Conservation (phyloP, 2,113 vertebrate genomes). For the Macrotis lagotis region DNA sequence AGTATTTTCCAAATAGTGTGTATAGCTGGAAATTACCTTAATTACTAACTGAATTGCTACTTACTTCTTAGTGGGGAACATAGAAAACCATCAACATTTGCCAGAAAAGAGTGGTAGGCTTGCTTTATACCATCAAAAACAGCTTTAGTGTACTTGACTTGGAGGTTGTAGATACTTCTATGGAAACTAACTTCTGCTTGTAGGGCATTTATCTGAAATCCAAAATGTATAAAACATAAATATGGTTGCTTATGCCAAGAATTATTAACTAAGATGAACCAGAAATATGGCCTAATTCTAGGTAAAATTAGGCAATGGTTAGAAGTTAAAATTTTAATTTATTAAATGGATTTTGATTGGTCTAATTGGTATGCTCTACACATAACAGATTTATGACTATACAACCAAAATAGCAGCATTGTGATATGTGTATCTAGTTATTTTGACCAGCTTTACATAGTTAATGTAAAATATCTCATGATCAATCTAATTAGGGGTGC, state of each 20-base stretch:
- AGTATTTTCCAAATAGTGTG: neutral
- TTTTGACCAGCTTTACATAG: neutral
- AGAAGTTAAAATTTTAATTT: neutral
- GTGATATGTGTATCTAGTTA: neutral
- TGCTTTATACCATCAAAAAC: slow-evolving; percentile 72
- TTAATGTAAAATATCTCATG: slow-evolving; percentile 17
- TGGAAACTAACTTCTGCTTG: slow-evolving; percentile 79
- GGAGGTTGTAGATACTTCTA: slow-evolving; percentile 72
- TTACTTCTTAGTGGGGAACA: slow-evolving; percentile 76
- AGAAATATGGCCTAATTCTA: neutral
- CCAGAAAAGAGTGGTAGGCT: slow-evolving; percentile 78
- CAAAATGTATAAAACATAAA: slow-evolving; percentile 15
- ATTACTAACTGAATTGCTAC: neutral
- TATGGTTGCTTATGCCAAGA: neutral
- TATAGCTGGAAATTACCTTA: neutral
- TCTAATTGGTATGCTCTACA: neutral
- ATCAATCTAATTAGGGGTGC: slow-evolving; percentile 18
- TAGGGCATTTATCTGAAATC: slow-evolving; percentile 66
- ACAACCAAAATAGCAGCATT: neutral
- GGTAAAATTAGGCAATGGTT: neutral
- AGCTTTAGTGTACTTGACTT: slow-evolving; percentile 72
- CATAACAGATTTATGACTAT: neutral
- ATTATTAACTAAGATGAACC: neutral
- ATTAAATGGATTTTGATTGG: neutral
- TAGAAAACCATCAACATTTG: slow-evolving; percentile 72